Evolutionary conservation across 2,113 vertebrate species (phyloP), one percentile per base, ranked within the genome.

Genomic region (Halichoerus grypus): DNA sequence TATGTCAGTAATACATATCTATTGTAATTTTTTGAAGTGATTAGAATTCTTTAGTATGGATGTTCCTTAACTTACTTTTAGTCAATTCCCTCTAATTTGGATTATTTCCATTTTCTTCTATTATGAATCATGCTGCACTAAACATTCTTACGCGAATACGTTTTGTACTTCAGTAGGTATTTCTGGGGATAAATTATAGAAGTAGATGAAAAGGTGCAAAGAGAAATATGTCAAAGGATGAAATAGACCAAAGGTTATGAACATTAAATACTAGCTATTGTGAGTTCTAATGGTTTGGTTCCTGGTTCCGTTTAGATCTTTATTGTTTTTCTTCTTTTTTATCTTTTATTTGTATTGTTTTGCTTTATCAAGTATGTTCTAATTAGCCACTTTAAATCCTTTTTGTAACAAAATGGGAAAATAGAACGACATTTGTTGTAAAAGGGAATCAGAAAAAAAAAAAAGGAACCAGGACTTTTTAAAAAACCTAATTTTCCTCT

Each of bases 261-360:
- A 53, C 53, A 71, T 91, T 59, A 69, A 79, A 57, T 85, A 33
- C 59, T 69, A 79, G 61, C 81, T 71, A 0, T 61, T 80, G 39
- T 26, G 53, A 77, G 51, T 71, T 71, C 61, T 71, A 85, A 92
- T 81, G 63, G 28, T 79, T 90, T 71, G 71, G 26, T 82, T 87
- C 55, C 33, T 96, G 24, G 19, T 84, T 89, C 49, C 9, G 5
- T 67, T 82, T 74, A 74, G n/a, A 55, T 81, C 19, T 76, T 85
- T 53, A 16, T 71, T 90, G 16, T 49, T 86, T 95, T 80, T 55
- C n/a, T 91, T 14, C 26, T 51, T 87, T 51, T 53, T 22, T 15
- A 76, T 5, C 9, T 88, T 85, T 86, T 91, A 63, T 55, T 96
- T 96, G 18, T 94, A 71, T 89, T 89, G 53, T 72, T 77, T 71